Conservation (phyloP, 2,888 invertebrate genomes). For the Phyllotreta striolata region DNA sequence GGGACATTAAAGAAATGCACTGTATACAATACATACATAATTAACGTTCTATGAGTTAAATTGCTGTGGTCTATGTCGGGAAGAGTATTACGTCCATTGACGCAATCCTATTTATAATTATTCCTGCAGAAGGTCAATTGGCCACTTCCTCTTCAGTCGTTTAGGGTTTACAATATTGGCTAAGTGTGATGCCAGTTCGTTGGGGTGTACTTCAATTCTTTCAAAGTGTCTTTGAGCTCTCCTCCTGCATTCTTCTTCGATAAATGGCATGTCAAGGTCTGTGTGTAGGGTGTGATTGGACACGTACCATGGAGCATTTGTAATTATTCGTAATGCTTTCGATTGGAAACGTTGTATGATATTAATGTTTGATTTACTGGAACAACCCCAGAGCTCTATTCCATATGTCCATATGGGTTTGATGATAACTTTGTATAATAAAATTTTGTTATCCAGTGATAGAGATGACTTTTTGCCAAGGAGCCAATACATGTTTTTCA, state of each 20-base stretch:
- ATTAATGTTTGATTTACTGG: slow-evolving; percentile 7
- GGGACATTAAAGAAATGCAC: no score
- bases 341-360: slow-evolving; percentile 20
- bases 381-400: slow-evolving; percentile 19
- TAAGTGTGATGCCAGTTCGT: no score
- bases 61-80: background rate
- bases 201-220: slow-evolving; percentile 6
- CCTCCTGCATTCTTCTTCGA: background rate
- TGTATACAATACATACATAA: background rate
- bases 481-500: slow-evolving; percentile 1
- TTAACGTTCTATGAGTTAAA: slow-evolving; percentile 17
- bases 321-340: slow-evolving; percentile 13
- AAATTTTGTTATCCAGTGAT: slow-evolving; percentile 15
- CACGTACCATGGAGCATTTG: slow-evolving; percentile 22
- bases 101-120: slow-evolving; percentile 11
- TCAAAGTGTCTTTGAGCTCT: no score
- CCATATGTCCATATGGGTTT: slow-evolving; percentile 20
- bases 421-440: slow-evolving; percentile 16
- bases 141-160: slow-evolving; percentile 9
- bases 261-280: background rate
- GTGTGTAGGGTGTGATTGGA: slow-evolving; percentile 3
- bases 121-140: slow-evolving; percentile 6
- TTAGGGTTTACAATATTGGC: no score
- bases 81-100: slow-evolving; percentile 1
- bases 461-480: slow-evolving; percentile 9